These are phyloP conservation scores for Phaetusa simplex DNA, from an alignment of 2,113 vertebrate species.

Conservation along the genomic window DNA sequence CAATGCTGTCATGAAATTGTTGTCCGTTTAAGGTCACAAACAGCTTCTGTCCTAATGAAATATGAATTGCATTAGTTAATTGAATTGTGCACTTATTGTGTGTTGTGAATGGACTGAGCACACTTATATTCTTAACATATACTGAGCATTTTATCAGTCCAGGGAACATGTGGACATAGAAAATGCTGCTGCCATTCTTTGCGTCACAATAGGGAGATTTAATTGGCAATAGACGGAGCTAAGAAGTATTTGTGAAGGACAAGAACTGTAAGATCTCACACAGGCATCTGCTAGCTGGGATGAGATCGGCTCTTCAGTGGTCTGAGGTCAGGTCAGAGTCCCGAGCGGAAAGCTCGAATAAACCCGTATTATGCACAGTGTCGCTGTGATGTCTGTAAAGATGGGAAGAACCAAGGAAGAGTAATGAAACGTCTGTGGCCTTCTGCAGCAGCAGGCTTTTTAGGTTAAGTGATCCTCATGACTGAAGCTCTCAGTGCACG, in stretches of 20 bases:
- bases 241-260: not conserved
- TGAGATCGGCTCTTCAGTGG: not conserved
- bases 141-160: constrained; percentile 4
- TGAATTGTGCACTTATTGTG: constrained; percentile 45
- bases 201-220: not conserved
- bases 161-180: not conserved
- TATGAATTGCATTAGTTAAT: constrained; percentile 68
- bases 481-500: not conserved
- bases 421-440: not conserved
- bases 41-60: constrained; percentile 70
- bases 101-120: constrained; percentile 34
- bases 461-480: not conserved
- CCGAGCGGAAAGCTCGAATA: not conserved
- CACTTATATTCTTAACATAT: not conserved
- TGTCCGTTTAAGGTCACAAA: constrained; percentile 67
- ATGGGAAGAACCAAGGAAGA: not conserved
- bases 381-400: not conserved
- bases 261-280: not conserved
- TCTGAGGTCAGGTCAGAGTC: constrained; percentile 27
- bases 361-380: not conserved
- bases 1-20: constrained; percentile 55
- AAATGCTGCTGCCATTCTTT: constrained; percentile 25
- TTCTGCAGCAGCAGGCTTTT: not conserved
- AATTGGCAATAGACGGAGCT: not conserved
- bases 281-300: not conserved